A percentile compares a stretch with the other conserved stretches of the same genome.
These are phyloP conservation scores for Brachyistius frenatus DNA, from an alignment of 2,113 vertebrate species.

Conservation along the genomic window DNA sequence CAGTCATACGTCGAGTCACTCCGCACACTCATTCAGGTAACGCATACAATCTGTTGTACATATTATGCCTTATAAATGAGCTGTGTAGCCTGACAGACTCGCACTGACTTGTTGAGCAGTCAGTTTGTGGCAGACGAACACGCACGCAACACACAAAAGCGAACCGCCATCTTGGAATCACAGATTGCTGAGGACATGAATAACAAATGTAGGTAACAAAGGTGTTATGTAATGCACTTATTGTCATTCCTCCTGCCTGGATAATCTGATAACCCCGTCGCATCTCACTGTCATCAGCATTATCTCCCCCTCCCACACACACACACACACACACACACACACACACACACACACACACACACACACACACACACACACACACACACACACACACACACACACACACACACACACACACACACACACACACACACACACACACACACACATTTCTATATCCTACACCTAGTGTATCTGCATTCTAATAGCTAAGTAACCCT, in stretches of 20 bases:
- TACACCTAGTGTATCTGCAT: not conserved
- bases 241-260: slow-evolving; percentile 62
- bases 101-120: not conserved
- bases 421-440: slow-evolving; percentile 21
- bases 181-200: slow-evolving; percentile 42
- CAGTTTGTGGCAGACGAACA: not conserved
- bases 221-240: slow-evolving; percentile 75
- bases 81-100: not conserved
- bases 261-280: slow-evolving; percentile 70
- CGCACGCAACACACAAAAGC: not conserved
- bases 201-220: slow-evolving; percentile 55
- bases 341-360: slow-evolving; percentile 11
- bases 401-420: slow-evolving; percentile 24
- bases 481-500: slow-evolving; percentile 32
- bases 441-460: slow-evolving; percentile 6
- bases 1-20: slow-evolving; percentile 98
- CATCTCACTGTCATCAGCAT: slow-evolving; percentile 67
- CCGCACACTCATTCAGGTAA: slow-evolving; percentile 95
- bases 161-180: not conserved
- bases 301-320: slow-evolving; percentile 32
- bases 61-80: not conserved
- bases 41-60: not conserved
- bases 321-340: slow-evolving; percentile 32
- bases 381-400: slow-evolving; percentile 28
- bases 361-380: too few species aligned